These are phyloP conservation scores for Pseudochirops cupreus DNA, from an alignment of 2,797 vertebrate species.

Conservation along the genomic window DNA sequence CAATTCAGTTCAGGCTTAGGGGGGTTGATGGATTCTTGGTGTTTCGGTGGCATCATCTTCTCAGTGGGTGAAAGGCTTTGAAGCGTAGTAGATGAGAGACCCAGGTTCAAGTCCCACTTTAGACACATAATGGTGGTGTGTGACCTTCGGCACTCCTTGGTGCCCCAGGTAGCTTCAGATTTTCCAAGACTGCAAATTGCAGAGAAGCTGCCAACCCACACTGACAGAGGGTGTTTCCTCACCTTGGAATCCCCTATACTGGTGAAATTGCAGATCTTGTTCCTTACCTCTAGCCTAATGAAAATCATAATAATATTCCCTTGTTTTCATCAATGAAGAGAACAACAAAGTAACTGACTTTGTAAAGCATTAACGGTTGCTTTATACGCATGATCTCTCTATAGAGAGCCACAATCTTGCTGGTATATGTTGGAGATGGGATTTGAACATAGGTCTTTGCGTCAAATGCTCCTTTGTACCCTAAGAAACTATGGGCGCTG, in stretches of 20 bases:
- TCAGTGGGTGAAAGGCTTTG: conserved; percentile 48
- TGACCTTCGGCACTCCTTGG: neutral
- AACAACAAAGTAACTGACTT: conserved; percentile 77
- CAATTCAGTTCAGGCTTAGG: conserved; percentile 75
- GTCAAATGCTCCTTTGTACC: neutral
- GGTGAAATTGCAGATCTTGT: neutral
- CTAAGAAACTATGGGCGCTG: conserved; percentile 50
- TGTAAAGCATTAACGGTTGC: neutral
- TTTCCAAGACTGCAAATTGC: neutral
- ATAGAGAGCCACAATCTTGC: neutral
- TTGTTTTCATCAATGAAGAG: conserved; percentile 50
- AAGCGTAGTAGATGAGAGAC: neutral
- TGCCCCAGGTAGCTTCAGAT: neutral
- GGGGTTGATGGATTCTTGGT: conserved; percentile 71
- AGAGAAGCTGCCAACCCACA: neutral
- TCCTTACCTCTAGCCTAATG: neutral
- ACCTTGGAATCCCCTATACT: neutral
- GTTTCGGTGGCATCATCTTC: conserved; percentile 78
- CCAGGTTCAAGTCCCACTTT: neutral
- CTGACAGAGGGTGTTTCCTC: neutral
- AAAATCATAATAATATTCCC: neutral
- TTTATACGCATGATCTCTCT: neutral
- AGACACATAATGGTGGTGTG: neutral
- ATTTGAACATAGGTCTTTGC: neutral
- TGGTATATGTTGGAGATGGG: neutral